Evolutionary conservation across 92 coral and sea anemone species (phyloP).

Genomic region (Phenganax subtilis): DNA sequence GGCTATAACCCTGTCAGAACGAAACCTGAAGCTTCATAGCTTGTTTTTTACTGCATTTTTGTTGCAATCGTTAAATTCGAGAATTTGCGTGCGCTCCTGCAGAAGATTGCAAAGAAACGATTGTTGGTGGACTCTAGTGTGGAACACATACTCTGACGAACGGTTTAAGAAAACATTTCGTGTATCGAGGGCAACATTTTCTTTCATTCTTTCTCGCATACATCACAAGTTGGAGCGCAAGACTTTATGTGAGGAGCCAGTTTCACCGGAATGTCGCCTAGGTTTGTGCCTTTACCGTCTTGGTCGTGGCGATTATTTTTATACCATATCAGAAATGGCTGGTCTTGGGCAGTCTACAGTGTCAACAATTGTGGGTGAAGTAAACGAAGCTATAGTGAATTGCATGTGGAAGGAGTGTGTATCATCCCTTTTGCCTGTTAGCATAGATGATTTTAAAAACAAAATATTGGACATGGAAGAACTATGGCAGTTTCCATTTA

Average conservation of each 20-base stretch:
- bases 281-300: slow-evolving; percentile 26
- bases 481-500: slow-evolving; percentile 33
- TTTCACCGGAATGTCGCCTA: slow-evolving; percentile 24
- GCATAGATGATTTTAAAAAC: slow-evolving; percentile 33
- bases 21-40: neutral
- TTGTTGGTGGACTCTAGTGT: neutral
- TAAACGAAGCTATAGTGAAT: slow-evolving; percentile 32
- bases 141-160: slow-evolving; percentile 1
- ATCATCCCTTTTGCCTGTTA: slow-evolving; percentile 20
- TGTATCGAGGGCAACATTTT: slow-evolving; percentile 39
- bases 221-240: slow-evolving; percentile 36
- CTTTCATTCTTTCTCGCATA: slow-evolving; percentile 35
- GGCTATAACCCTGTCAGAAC: neutral
- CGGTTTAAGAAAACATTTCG: slow-evolving; percentile 41
- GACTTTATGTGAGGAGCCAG: slow-evolving; percentile 26
- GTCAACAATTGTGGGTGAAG: slow-evolving; percentile 36
- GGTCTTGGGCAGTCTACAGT: slow-evolving; percentile 44
- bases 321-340: slow-evolving; percentile 26
- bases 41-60: neutral
- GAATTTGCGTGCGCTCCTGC: neutral
- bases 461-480: slow-evolving; percentile 49
- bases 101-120: slow-evolving; percentile 8
- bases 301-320: slow-evolving; percentile 40
- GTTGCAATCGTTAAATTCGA: slow-evolving; percentile 2
- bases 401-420: slow-evolving; percentile 43